Evolutionary conservation across 2,888 invertebrate species (phyloP), one percentile per base, ranked within the genome.

Genomic region (Tenthredo mesomela): DNA sequence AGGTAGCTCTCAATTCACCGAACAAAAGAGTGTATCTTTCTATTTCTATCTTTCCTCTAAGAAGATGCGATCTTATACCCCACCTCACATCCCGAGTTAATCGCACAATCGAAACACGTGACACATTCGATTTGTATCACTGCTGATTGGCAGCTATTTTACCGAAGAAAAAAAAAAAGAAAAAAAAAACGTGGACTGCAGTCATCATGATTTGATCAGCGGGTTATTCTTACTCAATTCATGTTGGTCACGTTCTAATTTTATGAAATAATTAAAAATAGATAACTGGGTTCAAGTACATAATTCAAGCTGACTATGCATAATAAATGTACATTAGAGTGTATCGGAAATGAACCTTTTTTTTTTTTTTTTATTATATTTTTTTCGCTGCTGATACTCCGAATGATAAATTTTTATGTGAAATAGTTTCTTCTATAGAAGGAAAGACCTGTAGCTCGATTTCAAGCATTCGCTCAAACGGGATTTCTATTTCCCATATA

Each of bases 141-240:
- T 77, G 29, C 77, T 77, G 77, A 77, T 77, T 77, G 77, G 77
- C 33, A 77, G 25, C 77, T 77, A 54, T 77, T 77, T 77, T 18
- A 5, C 0, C 77, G 50, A 18, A 29, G 67, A 29, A 67, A 21
- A 18, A 18, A 7, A 18, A 2, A 37, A 37, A 37, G 7, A 37
- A 37, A 37, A 1, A 37, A 37, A 37, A 37, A 0, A 33, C 2
- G 50, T 54, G 15, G 10, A 29, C 25, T 7, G 18, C 77, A 47
- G 25, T 77, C 21, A 73, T 73, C 43, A 4, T 77, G 50, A 77
- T 77, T 77, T 54, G 33, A 75, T 50, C 75, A 37, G 18, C 47
- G 47, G 71, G n/a, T 71, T 71, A 71, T 71, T 71, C 10, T 71
- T n/a, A 71, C 43, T 15, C n/a, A 25, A 73, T 25, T 21, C 21